phyloP scores from a whole-genome alignment of 92 coral and sea anemone genomes.

The Micromussa lordhowensis region DNA sequence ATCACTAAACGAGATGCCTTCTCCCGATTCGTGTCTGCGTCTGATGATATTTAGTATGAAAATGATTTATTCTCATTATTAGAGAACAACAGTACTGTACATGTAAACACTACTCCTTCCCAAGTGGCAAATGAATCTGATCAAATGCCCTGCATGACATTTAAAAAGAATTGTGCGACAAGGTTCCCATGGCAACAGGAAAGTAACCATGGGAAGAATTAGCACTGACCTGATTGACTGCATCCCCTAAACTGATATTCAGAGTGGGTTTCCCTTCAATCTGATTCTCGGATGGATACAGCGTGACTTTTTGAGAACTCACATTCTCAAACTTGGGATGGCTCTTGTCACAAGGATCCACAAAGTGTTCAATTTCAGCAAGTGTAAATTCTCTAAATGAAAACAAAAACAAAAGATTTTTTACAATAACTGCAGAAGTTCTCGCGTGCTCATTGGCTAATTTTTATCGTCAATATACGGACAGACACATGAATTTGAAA shows the following conservation, averaged over 20 bases:
- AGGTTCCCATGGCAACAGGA: neutral
- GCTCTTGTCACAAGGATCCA: conserved; percentile 94
- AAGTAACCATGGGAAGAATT: neutral
- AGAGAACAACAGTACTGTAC: neutral
- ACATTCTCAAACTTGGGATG: conserved; percentile 93
- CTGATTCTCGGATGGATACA: conserved; percentile 86
- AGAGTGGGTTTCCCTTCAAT: conserved; percentile 87
- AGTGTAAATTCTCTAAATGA: conserved; percentile 87
- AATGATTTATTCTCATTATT: too few relatives aligned
- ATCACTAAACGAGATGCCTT: too few relatives aligned
- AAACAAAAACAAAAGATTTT: neutral
- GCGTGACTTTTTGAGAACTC: conserved; percentile 67
- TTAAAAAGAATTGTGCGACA: neutral
- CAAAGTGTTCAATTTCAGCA: conserved; percentile 99
- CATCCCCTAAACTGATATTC: conserved; percentile 84
- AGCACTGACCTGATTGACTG: conserved; percentile 64
- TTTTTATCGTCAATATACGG: too few relatives aligned
- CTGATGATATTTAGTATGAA: too few relatives aligned
- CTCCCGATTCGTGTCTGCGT: too few relatives aligned
- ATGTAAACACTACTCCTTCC: too few relatives aligned
- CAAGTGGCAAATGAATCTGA: too few relatives aligned
- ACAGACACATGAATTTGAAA: too few relatives aligned
- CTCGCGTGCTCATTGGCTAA: too few relatives aligned
- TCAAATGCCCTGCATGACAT: neutral
- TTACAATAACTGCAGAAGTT: too few relatives aligned